These are phyloP conservation scores for Cecropterus lyciades DNA, from an alignment of 1,140 invertebrate species.

Conservation along the genomic window DNA sequence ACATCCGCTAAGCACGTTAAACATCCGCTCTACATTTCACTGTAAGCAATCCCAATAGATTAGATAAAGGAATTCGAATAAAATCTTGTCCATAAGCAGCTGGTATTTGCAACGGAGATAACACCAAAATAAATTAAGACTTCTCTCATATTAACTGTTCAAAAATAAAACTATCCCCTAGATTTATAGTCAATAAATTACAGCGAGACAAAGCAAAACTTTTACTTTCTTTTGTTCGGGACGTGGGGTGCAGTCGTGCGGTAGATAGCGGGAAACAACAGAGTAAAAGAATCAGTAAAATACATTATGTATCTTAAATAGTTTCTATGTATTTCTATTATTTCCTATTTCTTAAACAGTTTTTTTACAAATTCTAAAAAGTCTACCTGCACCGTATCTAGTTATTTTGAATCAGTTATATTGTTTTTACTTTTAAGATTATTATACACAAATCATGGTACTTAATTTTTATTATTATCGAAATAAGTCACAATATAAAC, in stretches of 20 bases:
- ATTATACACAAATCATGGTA: no score
- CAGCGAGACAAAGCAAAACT: constrained; percentile 37
- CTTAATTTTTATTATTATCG: no score
- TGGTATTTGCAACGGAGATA: background rate
- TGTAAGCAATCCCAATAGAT: no score
- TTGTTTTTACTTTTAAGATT: no score
- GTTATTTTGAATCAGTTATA: no score
- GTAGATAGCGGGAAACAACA: constrained; percentile 20
- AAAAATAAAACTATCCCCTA: constrained; percentile 36
- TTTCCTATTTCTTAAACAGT: no score
- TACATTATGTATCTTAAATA: background rate
- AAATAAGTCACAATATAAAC: no score
- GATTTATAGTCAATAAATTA: constrained; percentile 41
- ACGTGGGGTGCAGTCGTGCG: constrained; percentile 40
- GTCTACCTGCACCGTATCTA: no score
- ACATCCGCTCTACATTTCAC: no score
- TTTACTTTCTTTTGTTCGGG: constrained; percentile 41
- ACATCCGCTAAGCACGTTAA: no score
- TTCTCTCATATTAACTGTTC: constrained; percentile 33
- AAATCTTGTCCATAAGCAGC: background rate
- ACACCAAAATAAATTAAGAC: constrained; percentile 20
- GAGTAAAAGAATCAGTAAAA: constrained; percentile 22
- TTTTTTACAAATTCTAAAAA: no score
- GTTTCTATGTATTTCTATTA: background rate
- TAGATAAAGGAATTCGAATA: background rate